A percentile compares a stretch with the other conserved stretches of the same genome.
Evolutionary conservation across 2,888 invertebrate genomes (phyloP).

Genomic region (Gymnoscelis rufifasciata): DNA sequence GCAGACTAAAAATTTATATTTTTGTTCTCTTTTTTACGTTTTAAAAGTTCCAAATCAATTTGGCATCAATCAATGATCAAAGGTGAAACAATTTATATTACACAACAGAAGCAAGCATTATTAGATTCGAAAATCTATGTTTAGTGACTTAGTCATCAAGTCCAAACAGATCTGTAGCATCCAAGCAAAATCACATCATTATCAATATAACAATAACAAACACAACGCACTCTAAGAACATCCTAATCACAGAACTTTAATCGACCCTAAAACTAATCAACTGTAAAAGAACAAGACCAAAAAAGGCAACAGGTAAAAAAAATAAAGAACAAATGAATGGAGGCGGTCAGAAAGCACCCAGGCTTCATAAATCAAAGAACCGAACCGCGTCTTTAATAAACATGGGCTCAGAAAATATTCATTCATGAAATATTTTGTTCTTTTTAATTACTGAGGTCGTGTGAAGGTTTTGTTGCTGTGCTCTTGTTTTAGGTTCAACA

Average conservation of each 20-base stretch:
- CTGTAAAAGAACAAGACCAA: constrained; percentile 32
- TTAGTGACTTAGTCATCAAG: too few species aligned
- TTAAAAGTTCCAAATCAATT: too few species aligned
- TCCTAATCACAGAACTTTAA: constrained; percentile 46
- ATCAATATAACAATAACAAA: constrained; percentile 8
- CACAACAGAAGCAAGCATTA: too few species aligned
- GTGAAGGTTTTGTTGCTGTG: constrained; percentile 47
- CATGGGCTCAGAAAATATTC: constrained; percentile 63
- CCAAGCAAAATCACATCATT: too few species aligned
- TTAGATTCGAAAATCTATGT: too few species aligned
- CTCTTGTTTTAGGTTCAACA: constrained; percentile 2
- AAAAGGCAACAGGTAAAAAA: constrained; percentile 47
- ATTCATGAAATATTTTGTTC: constrained; percentile 68
- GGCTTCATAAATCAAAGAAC: constrained; percentile 69
- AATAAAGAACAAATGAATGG: constrained; percentile 75
- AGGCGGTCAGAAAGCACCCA: constrained; percentile 57
- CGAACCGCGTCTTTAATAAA: constrained; percentile 69
- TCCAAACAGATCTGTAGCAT: too few species aligned
- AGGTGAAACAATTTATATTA: too few species aligned
- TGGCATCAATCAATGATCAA: too few species aligned
- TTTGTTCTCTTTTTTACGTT: too few species aligned
- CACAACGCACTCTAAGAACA: constrained; percentile 17
- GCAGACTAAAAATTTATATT: too few species aligned
- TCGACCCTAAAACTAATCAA: constrained; percentile 74
- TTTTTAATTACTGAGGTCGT: constrained; percentile 72